Evolutionary conservation across 2,113 vertebrate genomes (phyloP), one percentile per base, ranked within the genome.

Genomic region (Synodontis membranacea): DNA sequence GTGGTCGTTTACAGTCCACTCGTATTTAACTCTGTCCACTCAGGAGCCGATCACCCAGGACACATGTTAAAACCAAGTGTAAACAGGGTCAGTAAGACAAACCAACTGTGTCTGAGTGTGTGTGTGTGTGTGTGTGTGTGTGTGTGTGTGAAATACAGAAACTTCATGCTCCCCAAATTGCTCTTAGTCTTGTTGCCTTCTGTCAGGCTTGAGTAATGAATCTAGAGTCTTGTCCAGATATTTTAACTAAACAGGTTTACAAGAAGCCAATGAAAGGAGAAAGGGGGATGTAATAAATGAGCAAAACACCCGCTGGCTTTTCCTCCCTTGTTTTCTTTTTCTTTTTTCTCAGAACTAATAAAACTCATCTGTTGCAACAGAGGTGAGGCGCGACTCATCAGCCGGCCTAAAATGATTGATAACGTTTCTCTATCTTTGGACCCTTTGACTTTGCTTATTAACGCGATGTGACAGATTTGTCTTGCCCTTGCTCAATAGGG

Each of bases 211-310:
- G 85, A 89, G 82, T 86, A 86, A 87, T 85, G 60, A 82, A 62
- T 62, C 46, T 62, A 58, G 78, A 82, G 60, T 80, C 80, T 86
- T 72, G 74, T 87, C 78, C 64, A 88, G 64, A 83, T 81, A 75
- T 80, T n/a, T 86, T 48, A 85, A 68, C 80, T 83, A 89, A 89
- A 79, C 72, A 83, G 88, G 88, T 81, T 84, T 87, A 87, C 81
- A 48, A 89, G 80, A 86, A 84, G 50, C 11, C 84, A 75, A 84
- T 80, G n/a, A 58, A 46, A 68, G 17, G 60, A 25, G 64, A 84
- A 66, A 82, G 60, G 66, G 50, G 66, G 46, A 70, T 48, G 23
- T 42, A 86, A 37, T 50, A 72, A 42, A 83, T 82, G 78, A 85
- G 54, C 48, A 44, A 80, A 66, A 83, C 78, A 78, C 62, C 60